These are phyloP conservation scores for Nomada lathburiana DNA, from an alignment of 2,888 invertebrate genomes.

Conservation along the genomic window DNA sequence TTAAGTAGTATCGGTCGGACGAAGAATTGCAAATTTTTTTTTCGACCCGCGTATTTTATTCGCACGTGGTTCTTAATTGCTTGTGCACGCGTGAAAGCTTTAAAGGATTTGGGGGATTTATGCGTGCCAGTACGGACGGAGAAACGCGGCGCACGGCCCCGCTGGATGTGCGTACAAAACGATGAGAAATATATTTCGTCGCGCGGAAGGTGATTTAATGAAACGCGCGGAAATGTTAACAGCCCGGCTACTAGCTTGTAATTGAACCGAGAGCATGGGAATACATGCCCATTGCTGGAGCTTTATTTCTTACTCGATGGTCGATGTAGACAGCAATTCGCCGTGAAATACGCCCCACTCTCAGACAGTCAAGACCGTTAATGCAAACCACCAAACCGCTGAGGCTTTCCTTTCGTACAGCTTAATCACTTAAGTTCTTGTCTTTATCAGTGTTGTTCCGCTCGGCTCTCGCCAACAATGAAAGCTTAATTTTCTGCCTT, in stretches of 20 bases:
- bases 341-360: conserved; percentile 71
- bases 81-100: conserved; percentile 7
- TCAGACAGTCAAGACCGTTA: conserved; percentile 71
- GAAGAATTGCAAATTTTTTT: conserved; percentile 32
- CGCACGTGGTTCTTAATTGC: conserved; percentile 3
- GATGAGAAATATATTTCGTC: conserved; percentile 36
- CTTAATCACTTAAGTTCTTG: conserved; percentile 73
- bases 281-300: conserved; percentile 67
- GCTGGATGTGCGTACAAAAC: conserved; percentile 17
- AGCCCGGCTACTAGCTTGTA: conserved; percentile 64
- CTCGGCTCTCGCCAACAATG: conserved; percentile 49
- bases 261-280: conserved; percentile 69
- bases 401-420: conserved; percentile 68
- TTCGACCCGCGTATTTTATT: conserved; percentile 21
- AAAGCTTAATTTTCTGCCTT: conserved; percentile 54
- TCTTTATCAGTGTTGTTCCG: conserved; percentile 72
- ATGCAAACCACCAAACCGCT: conserved; percentile 74
- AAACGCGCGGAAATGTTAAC: conserved; percentile 66
- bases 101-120: conserved; percentile 42
- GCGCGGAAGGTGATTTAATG: conserved; percentile 64
- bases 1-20: conserved; percentile 23
- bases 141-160: conserved; percentile 18
- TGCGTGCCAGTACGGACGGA: neutral
- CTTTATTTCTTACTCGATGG: conserved; percentile 73
- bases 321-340: conserved; percentile 71